A percentile compares a stretch with the other conserved stretches of the same genome.
phyloP scores from a whole-genome alignment of 2,113 vertebrate genomes.

The Cynocephalus volans region DNA sequence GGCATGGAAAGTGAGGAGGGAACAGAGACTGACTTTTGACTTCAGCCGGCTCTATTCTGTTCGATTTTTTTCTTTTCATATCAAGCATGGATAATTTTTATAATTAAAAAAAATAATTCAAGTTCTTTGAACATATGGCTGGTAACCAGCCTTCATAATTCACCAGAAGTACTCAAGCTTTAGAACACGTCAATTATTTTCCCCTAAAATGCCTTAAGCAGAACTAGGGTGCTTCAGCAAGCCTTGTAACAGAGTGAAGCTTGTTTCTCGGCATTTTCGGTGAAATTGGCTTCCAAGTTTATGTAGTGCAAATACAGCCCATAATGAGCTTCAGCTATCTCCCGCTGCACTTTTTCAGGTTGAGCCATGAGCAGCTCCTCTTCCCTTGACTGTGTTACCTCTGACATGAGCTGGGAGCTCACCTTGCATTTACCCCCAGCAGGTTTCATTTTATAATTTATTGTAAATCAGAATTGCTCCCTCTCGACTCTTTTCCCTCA shows the following conservation, averaged over 20 bases:
- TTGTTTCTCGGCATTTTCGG: conserved; percentile 79
- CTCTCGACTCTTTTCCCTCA: neutral
- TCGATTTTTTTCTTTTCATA: conserved; percentile 43
- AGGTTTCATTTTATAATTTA: neutral
- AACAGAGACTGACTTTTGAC: neutral
- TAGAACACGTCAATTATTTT: conserved; percentile 76
- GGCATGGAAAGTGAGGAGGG: neutral
- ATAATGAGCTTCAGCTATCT: neutral
- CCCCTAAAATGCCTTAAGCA: conserved; percentile 77
- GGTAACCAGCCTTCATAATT: conserved; percentile 85
- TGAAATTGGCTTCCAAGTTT: conserved; percentile 78
- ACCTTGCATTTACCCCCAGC: neutral
- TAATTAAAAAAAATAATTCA: conserved; percentile 61
- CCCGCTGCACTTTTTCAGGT: neutral
- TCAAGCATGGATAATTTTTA: conserved; percentile 73
- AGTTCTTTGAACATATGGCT: conserved; percentile 70
- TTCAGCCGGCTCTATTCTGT: conserved; percentile 2
- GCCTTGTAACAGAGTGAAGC: conserved; percentile 72
- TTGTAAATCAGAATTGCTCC: neutral
- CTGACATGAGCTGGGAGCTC: neutral
- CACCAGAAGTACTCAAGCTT: conserved; percentile 72
- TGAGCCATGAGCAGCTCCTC: neutral
- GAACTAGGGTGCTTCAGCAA: conserved; percentile 70
- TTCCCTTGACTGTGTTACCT: fast-evolving
- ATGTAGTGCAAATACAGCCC: conserved; percentile 20